These are phyloP conservation scores for Cynodonichthys magdalenae DNA, from an alignment of 2,797 vertebrate genomes.

Conservation along the genomic window DNA sequence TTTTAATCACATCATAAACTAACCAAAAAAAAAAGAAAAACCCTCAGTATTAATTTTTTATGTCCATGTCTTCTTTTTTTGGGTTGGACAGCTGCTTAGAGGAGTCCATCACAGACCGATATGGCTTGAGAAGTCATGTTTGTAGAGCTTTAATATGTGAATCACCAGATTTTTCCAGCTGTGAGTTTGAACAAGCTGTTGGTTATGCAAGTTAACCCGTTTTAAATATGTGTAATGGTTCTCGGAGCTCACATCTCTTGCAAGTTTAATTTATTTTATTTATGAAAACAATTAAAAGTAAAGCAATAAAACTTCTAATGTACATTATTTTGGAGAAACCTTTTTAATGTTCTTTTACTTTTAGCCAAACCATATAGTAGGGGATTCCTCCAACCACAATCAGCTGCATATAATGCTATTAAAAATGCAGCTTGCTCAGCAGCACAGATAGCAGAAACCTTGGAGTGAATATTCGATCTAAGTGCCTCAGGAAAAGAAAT, in stretches of 20 bases:
- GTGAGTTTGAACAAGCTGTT: background rate
- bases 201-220: background rate
- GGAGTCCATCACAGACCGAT: background rate
- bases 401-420: conserved; percentile 18
- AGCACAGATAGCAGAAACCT: conserved; percentile 21
- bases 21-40: too few relatives aligned
- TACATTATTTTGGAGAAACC: too few relatives aligned
- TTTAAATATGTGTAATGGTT: background rate
- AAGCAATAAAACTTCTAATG: background rate
- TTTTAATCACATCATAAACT: background rate
- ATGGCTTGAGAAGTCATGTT: background rate
- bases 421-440: conserved; percentile 21
- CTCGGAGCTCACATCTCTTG: background rate
- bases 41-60: too few relatives aligned
- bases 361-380: background rate
- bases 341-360: background rate
- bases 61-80: background rate
- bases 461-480: conserved; percentile 12
- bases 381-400: background rate
- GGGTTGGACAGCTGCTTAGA: background rate
- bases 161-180: background rate
- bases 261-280: background rate
- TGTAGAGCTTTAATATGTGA: background rate
- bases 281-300: background rate
- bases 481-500: conserved; percentile 25